Evolutionary conservation across 2,797 vertebrate species (phyloP).

Genomic region (Hypotaenidia okinawae): DNA sequence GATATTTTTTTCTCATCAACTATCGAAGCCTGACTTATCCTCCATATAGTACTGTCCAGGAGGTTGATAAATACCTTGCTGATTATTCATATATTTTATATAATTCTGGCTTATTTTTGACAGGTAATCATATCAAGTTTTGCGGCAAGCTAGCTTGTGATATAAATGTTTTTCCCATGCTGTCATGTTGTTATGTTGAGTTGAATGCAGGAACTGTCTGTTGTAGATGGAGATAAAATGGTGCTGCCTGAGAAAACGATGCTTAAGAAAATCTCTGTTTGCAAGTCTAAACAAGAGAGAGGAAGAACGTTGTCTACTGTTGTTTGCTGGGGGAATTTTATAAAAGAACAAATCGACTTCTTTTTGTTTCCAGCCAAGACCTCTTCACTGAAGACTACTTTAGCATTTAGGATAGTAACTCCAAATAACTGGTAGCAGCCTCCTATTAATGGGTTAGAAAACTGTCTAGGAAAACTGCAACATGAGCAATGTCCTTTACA

Average conservation of each 20-base stretch:
- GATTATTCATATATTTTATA: slow-evolving; percentile 51
- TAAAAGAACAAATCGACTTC: neutral
- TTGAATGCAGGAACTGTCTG: neutral
- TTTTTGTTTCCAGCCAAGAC: slow-evolving; percentile 41
- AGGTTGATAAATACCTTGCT: slow-evolving; percentile 60
- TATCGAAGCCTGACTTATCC: neutral
- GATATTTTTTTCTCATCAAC: slow-evolving; percentile 33
- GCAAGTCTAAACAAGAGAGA: neutral
- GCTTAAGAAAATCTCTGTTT: neutral
- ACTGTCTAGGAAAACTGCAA: neutral
- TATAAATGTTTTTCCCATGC: neutral
- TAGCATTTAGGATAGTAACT: slow-evolving; percentile 56
- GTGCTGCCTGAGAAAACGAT: neutral
- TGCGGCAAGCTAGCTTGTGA: neutral
- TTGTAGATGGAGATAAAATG: neutral
- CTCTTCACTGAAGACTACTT: slow-evolving; percentile 49
- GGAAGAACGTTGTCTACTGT: neutral
- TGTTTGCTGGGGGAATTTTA: neutral
- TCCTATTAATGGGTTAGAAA: slow-evolving; percentile 32
- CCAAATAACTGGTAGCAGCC: slow-evolving; percentile 41
- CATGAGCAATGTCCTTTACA: neutral
- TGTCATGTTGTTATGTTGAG: neutral
- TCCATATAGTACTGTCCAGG: slow-evolving; percentile 8
- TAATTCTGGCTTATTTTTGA: slow-evolving; percentile 46
- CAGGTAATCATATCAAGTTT: slow-evolving; percentile 18